Percentiles rank a stretch among this genome's conserved stretches.
phyloP scores from a whole-genome alignment of 1,140 invertebrate species.

The Drosophila busckii region DNA sequence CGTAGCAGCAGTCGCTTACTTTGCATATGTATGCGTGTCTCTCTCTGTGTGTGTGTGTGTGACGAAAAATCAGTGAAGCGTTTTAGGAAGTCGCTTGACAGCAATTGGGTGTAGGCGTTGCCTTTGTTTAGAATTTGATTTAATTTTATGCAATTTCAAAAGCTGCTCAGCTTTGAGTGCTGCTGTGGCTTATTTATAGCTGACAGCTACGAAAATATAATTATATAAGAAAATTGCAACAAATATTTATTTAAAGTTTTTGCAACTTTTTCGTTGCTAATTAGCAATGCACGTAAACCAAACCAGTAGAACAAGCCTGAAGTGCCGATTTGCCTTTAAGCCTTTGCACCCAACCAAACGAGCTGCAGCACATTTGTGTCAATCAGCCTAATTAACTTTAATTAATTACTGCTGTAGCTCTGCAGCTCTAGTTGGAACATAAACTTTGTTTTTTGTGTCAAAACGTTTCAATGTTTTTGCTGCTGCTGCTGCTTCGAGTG shows the following conservation, averaged over 20 bases:
- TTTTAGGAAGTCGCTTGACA: conserved; percentile 68
- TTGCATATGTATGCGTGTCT: conserved; percentile 9
- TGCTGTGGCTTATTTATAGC: conserved; percentile 59
- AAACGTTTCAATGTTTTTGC: conserved; percentile 48
- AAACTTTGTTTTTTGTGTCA: too few relatives aligned
- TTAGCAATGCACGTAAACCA: conserved; percentile 10
- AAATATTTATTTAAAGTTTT: not conserved
- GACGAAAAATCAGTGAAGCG: conserved; percentile 72
- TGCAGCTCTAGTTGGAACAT: too few relatives aligned
- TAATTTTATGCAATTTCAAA: conserved; percentile 75
- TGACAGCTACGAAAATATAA: conserved; percentile 44
- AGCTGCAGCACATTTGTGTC: not conserved
- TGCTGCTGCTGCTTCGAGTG: conserved; percentile 11
- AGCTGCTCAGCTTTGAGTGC: conserved; percentile 54
- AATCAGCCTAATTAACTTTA: too few relatives aligned
- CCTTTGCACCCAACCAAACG: conserved; percentile 11
- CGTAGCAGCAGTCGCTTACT: conserved; percentile 29
- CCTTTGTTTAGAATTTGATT: conserved; percentile 68
- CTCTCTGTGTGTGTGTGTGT: conserved; percentile 59
- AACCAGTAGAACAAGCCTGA: not conserved
- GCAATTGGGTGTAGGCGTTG: conserved; percentile 58
- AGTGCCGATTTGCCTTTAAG: too few relatives aligned
- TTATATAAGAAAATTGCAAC: not conserved
- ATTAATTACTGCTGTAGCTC: conserved; percentile 36
- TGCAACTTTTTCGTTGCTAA: conserved; percentile 3